Base-by-base conservation (phyloP, 1,140 invertebrate species). In the Macrotrachela quadricornifera region DNA sequence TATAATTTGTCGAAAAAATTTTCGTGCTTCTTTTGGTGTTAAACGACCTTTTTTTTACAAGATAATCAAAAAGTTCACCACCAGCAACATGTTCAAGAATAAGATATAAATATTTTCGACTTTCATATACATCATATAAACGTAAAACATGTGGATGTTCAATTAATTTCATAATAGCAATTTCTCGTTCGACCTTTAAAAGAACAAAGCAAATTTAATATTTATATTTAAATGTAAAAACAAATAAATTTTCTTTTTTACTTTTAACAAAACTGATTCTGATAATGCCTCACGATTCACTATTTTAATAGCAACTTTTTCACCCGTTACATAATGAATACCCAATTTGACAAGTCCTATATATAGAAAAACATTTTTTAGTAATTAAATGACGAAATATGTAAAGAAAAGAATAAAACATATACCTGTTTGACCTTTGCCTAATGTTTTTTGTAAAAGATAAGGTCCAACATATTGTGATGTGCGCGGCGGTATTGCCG, bases 111-210 rank as follows among this genome's bases (percentile, higher is more conserved):
- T 97, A 97, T 79, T 96, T 97, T 71, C 94, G 96, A 71, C 96
- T 97, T 73, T 97, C 94, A 71, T 97, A 99, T 36, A 97, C 92
- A 73, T 97, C 91, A 58, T 85, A 92, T 50, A 97, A 75, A 49
- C 90, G 90, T 48, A 99, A 75, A 37, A 99, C 91, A 73, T 97
- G 88, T 11, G 92, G 92, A 77, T 97, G 92, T 74, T 99, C 92
- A 63, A 99, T 97, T 57, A 97, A 73, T 73, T 97, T 99, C 94
- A 99, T 99, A 58, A 99, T 99, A 57, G 92, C 90, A 67, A 97
- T 97, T 77, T 99, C 92, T 63, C 92, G 74, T 73, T 99, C 92
- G 60, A 97, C 91, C 86, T 91, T 42, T 77, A 30, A 30, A 30
- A 30, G n/a, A n/a, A n/a, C n/a, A n/a, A n/a, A n/a, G 8, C 8